phyloP scores from a whole-genome alignment of 2,888 invertebrate species.

The Drosophila bunnanda region DNA sequence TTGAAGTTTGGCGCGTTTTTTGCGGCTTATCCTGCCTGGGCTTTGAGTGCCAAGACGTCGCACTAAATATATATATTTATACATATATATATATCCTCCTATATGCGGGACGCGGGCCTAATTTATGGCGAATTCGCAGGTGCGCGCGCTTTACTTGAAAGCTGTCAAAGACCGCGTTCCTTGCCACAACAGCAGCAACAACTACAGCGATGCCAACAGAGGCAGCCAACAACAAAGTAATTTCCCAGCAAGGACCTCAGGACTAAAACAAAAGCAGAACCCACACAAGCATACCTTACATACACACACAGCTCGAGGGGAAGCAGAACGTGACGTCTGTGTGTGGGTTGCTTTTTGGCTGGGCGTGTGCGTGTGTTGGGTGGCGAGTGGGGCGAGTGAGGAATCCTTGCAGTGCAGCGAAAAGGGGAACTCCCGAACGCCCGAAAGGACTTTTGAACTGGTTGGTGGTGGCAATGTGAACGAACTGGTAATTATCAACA shows the following conservation, averaged over 20 bases:
- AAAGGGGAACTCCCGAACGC: conserved; percentile 42
- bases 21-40: conserved; percentile 36
- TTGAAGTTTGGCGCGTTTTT: conserved; percentile 63
- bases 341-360: conserved; percentile 35
- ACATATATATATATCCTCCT: conserved; percentile 17
- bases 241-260: conserved; percentile 43
- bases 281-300: conserved; percentile 27
- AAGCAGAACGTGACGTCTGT: conserved; percentile 32
- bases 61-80: conserved; percentile 39
- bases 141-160: conserved; percentile 77
- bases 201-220: conserved; percentile 41
- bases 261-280: conserved; percentile 68
- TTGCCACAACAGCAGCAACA: conserved; percentile 44
- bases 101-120: conserved; percentile 54
- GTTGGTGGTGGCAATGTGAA: conserved; percentile 46
- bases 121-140: conserved; percentile 82
- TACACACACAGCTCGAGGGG: conserved; percentile 20
- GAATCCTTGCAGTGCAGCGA: conserved; percentile 4
- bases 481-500: conserved; percentile 45
- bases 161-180: conserved; percentile 71
- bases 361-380: conserved; percentile 8
- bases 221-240: conserved; percentile 39
- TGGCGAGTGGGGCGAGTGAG: conserved; percentile 3
- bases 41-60: conserved; percentile 54
- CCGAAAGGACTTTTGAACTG: conserved; percentile 63